Base-by-base conservation (phyloP, 2,888 invertebrate species). In the Theretra japonica region DNA sequence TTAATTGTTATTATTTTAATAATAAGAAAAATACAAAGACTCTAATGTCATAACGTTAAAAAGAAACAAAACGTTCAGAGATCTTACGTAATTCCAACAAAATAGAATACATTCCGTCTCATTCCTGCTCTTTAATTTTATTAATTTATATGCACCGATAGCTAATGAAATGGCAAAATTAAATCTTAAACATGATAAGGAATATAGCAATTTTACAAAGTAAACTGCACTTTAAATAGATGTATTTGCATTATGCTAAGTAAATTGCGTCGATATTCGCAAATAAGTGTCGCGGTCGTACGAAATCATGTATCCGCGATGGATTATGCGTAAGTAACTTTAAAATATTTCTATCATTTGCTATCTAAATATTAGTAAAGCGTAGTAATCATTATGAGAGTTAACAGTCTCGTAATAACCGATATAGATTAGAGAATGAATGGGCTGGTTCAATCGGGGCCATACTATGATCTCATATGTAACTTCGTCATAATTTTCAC, bases 261-360 rank as follows among this genome's bases (percentile, higher is more conserved):
- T 23, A 15, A 23, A 41, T 59, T 33, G 19, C 30, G 41, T 65
- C 41, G 62, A 62, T 65, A 65, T 48, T 41, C 65, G 41, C 15
- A 23, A 41, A 48, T 48, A 65, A 41, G 65, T 65, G 65, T 65
- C 48, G 41, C 23, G 41, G 65, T 1, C 53, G 53, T 53, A n/a
- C 53, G n/a, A 53, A 65, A 48, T 65, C 65, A 65, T 65, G 48
- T 65, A 65, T 48, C 65, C 23, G 23, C 65, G 41, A n/a, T 53
- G n/a, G 53, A 65, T 65, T 65, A 65, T 23, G 48, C 48, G 11
- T 59, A 59, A 33, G 19, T 30, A 48, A 65, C 48, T 65, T 62
- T 48, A 19, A 60, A 33, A 30, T 33, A 60, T 65, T 15, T 48
- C 23, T 65, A 53, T n/a, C 53, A n/a, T n/a, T 53, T n/a, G 17